Conservation (phyloP, 2,888 invertebrate species). For the Osmoderma eremita region DNA sequence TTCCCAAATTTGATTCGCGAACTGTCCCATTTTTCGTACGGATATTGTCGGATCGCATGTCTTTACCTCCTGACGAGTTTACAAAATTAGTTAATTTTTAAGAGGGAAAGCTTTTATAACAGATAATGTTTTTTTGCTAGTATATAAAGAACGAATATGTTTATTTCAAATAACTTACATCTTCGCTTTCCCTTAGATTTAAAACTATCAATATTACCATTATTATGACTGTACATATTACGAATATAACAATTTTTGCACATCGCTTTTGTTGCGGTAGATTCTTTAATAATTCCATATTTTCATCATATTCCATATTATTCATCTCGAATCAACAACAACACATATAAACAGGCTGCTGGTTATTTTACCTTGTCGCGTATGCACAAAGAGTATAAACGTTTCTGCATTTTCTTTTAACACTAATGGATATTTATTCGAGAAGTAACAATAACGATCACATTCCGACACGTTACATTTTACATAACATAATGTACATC, state of each 20-base stretch:
- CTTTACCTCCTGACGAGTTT: constrained; percentile 1
- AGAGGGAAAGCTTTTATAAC: neutral
- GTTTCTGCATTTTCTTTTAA: too few relatives aligned
- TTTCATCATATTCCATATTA: neutral
- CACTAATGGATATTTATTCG: too few relatives aligned
- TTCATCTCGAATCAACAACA: too few relatives aligned
- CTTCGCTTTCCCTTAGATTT: neutral
- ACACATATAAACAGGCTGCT: too few relatives aligned
- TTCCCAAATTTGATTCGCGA: constrained; percentile 46
- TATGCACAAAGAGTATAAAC: too few relatives aligned
- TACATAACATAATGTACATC: too few relatives aligned
- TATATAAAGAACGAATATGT: neutral
- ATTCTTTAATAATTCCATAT: constrained; percentile 13
- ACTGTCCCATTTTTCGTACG: constrained; percentile 33
- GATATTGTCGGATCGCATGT: constrained; percentile 23
- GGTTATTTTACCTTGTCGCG: too few relatives aligned
- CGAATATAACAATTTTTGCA: neutral
- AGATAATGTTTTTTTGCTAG: neutral
- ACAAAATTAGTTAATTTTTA: neutral
- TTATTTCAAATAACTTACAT: neutral
- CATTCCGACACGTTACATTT: too few relatives aligned
- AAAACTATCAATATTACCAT: neutral
- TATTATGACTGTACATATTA: neutral
- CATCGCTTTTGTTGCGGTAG: neutral
- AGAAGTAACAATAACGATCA: too few relatives aligned